phyloP scores from a whole-genome alignment of 1,140 invertebrate species.

The Holotrichia oblita region DNA sequence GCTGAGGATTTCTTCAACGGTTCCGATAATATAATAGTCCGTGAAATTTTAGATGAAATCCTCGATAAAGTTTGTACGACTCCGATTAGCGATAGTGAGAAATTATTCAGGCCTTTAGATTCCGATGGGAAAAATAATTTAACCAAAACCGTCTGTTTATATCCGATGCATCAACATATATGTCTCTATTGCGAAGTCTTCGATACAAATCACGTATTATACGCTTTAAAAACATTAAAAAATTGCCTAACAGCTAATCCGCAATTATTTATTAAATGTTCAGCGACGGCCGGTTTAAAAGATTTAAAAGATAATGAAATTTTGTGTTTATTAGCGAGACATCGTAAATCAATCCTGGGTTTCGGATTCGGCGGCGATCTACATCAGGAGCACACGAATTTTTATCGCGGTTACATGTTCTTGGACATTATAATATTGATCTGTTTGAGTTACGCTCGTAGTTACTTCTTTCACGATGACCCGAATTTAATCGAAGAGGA shows the following conservation, averaged over 20 bases:
- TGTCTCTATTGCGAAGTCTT: constrained; percentile 84
- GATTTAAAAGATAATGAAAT: constrained; percentile 65
- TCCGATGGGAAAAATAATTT: constrained; percentile 27
- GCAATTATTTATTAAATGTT: constrained; percentile 70
- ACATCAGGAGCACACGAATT: constrained; percentile 68
- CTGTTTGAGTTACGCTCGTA: constrained; percentile 82
- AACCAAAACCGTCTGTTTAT: constrained; percentile 64
- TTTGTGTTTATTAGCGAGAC: constrained; percentile 75
- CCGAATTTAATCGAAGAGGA: constrained; percentile 76
- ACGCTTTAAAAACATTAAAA: constrained; percentile 79
- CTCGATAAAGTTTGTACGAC: constrained; percentile 54
- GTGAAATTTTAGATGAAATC: constrained; percentile 55
- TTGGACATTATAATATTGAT: constrained; percentile 83
- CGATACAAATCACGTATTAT: constrained; percentile 79
- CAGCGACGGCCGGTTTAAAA: constrained; percentile 58
- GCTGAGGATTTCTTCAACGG: constrained; percentile 60
- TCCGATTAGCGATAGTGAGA: constrained; percentile 44
- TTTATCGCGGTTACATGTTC: constrained; percentile 82
- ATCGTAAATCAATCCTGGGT: constrained; percentile 84
- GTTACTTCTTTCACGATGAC: constrained; percentile 79
- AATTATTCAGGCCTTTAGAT: constrained; percentile 13
- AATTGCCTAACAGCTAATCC: constrained; percentile 80
- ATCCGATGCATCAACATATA: constrained; percentile 85
- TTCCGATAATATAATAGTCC: constrained; percentile 50
- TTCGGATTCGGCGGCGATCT: constrained; percentile 80